phyloP scores from a whole-genome alignment of 2,888 invertebrate species.

The Actias luna region DNA sequence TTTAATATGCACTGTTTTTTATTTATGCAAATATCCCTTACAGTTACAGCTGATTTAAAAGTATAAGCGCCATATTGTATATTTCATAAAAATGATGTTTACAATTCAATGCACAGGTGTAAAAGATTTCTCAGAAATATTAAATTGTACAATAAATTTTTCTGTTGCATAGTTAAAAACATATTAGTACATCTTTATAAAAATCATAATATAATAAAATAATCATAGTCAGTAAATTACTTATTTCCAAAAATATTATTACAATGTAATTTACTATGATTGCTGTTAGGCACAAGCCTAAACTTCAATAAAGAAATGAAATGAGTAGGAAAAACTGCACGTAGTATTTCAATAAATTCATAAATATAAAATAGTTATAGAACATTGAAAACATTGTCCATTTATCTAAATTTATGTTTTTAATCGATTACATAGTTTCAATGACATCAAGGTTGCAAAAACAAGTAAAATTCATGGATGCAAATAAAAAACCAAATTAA shows the following conservation, averaged over 20 bases:
- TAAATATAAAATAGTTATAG: not conserved
- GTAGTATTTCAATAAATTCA: not conserved
- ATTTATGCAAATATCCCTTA: constrained; percentile 25
- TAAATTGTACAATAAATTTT: not conserved
- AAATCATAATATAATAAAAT: no score
- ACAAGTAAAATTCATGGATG: constrained; percentile 10
- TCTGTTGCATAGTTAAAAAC: no score
- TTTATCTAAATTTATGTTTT: not conserved
- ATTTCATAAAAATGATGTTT: constrained; percentile 49
- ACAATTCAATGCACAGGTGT: constrained; percentile 49
- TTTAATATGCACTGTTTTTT: constrained; percentile 39
- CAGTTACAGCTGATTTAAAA: constrained; percentile 27
- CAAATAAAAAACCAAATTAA: constrained; percentile 30
- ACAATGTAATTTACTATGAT: not conserved
- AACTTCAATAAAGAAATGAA: not conserved
- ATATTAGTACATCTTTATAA: no score
- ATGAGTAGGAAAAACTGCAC: not conserved
- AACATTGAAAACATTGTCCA: not conserved
- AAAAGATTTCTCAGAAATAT: constrained; percentile 30
- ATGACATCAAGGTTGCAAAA: constrained; percentile 12
- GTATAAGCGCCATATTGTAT: constrained; percentile 31
- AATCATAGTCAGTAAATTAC: no score
- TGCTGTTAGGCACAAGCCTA: not conserved
- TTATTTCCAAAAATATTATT: no score
- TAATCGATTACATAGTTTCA: not conserved